Evolutionary conservation across 2,888 invertebrate species (phyloP).

Genomic region (Adineta ricciae): DNA sequence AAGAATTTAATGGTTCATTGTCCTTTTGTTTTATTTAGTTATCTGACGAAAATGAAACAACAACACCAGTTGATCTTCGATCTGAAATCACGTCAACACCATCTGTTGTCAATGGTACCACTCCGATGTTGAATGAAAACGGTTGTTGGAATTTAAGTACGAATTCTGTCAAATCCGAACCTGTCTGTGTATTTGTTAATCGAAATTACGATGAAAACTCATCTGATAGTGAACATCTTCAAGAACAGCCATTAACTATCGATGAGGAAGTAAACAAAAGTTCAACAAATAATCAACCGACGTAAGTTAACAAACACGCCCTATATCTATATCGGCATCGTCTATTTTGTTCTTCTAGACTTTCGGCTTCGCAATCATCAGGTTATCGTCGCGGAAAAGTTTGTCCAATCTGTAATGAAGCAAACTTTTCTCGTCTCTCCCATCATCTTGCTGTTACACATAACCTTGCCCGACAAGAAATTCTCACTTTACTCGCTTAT

Average conservation of each 20-base stretch:
- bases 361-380: neutral
- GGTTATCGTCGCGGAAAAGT: constrained; percentile 8
- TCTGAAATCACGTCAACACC: neutral
- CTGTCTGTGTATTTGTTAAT: constrained; percentile 16
- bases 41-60: neutral
- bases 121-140: neutral
- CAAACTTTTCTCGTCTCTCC: neutral
- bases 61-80: constrained; percentile 3
- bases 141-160: constrained; percentile 19
- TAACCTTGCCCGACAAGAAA: constrained; percentile 13
- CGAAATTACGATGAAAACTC: constrained; percentile 22
- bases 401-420: constrained; percentile 5
- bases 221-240: constrained; percentile 7
- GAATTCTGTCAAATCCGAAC: neutral
- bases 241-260: neutral
- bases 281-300: neutral
- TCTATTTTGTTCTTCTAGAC: neutral
- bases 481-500: neutral
- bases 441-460: constrained; percentile 13
- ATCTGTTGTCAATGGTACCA: neutral
- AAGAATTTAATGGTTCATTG: neutral
- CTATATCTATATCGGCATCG: no score
- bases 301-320: neutral
- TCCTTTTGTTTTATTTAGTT: neutral
- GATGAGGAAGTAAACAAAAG: neutral